Percentiles rank a stretch among this genome's conserved stretches.
Conservation (phyloP, 1,140 invertebrate genomes). For the Coenobita brevimanus region DNA sequence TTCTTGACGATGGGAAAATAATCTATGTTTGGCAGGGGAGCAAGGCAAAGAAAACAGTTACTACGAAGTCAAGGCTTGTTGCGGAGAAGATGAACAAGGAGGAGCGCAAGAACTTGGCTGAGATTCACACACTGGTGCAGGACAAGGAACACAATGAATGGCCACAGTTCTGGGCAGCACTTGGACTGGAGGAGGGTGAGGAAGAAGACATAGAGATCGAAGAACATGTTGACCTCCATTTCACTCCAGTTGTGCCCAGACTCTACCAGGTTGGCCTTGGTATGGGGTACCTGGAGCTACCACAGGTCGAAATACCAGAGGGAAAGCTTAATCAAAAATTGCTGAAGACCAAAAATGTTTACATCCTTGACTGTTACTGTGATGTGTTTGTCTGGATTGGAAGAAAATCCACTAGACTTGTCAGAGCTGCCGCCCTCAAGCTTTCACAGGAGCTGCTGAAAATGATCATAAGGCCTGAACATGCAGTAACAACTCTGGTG, state of each 20-base stretch:
- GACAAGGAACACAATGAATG: constrained; percentile 88
- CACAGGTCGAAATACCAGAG: constrained; percentile 86
- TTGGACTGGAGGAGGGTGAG: constrained; percentile 77
- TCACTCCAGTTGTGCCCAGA: constrained; percentile 83
- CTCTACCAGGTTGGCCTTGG: constrained; percentile 96
- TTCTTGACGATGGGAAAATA: constrained; percentile 89
- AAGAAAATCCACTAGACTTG: constrained; percentile 96
- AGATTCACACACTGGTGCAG: constrained; percentile 89
- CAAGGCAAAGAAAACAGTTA: constrained; percentile 94
- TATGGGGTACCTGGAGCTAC: constrained; percentile 98
- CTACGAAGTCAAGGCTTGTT: constrained; percentile 93
- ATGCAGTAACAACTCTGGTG: constrained; percentile 82
- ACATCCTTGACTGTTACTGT: constrained; percentile 95
- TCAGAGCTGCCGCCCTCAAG: constrained; percentile 96
- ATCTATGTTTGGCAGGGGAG: constrained; percentile 78
- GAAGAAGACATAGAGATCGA: constrained; percentile 73
- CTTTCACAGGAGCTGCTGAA: constrained; percentile 95
- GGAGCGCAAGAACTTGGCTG: constrained; percentile 95
- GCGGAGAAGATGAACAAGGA: constrained; percentile 99
- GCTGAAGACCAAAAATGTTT: constrained; percentile 94
- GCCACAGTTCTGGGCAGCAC: constrained; percentile 86
- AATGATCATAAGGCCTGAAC: constrained; percentile 90
- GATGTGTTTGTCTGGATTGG: constrained; percentile 99
- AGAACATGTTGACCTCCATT: constrained; percentile 89
- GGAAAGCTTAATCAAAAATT: constrained; percentile 83